Percentiles rank a stretch among this genome's conserved stretches.
phyloP scores from a whole-genome alignment of 2,113 vertebrate genomes.

The Picathartes gymnocephalus region DNA sequence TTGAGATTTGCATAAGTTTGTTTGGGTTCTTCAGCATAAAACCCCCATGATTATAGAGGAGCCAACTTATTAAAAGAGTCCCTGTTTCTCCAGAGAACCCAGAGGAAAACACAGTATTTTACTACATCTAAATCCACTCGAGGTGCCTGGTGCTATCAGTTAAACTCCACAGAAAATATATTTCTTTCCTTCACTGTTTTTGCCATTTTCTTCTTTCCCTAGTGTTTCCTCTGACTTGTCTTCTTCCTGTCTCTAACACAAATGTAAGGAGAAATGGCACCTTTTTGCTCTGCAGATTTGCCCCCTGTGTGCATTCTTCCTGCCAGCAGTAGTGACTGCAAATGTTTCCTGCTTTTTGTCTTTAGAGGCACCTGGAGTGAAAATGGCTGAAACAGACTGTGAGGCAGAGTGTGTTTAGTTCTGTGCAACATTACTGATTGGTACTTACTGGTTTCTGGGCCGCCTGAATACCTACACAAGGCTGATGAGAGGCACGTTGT shows the following conservation, averaged over 20 bases:
- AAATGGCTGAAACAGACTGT: background rate
- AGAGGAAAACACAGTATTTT: background rate
- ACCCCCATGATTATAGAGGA: background rate
- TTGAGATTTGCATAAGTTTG: background rate
- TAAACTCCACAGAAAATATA: background rate
- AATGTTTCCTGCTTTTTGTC: background rate
- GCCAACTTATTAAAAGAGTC: background rate
- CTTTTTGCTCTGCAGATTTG: background rate
- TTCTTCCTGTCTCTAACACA: background rate
- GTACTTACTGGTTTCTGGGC: background rate
- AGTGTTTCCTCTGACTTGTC: background rate
- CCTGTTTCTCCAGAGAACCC: background rate
- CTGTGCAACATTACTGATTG: background rate
- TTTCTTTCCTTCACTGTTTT: background rate
- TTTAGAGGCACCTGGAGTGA: background rate
- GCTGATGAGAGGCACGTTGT: background rate
- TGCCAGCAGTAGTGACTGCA: background rate
- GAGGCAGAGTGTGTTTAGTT: background rate
- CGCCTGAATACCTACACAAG: background rate
- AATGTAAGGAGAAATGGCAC: background rate
- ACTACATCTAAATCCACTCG: background rate
- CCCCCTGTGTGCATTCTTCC: background rate
- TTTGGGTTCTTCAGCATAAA: slow-evolving; percentile 20
- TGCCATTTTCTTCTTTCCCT: background rate
- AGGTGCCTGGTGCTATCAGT: background rate